Base-by-base conservation (phyloP, 2,797 vertebrate species). In the Coccyzus lansbergi region DNA sequence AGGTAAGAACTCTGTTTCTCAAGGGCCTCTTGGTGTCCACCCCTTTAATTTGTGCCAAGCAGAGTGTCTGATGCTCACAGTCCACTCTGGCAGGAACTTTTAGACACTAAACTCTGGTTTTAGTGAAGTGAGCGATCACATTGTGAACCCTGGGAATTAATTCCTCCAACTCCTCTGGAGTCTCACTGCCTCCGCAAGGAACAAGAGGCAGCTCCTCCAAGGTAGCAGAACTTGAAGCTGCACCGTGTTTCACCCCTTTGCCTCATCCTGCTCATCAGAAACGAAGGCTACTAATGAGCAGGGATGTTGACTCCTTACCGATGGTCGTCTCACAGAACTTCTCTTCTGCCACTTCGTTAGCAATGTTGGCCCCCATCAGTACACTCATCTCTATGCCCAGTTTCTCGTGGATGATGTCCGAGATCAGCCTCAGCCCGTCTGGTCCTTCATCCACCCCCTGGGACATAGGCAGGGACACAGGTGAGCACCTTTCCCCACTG, bases 321-420 rank as follows among this genome's bases (percentile, higher is more conserved):
- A 99, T 99, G 51, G 99, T 99, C 16, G 99, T 99, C 96, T 99
- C 99, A 65, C 99, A 99, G 97, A 99, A 99, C 97, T 99, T 99
- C 95, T 98, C 99, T 1, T 98, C 99, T 16, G 99, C 99, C 42
- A 99, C 99, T 93, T 99, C 99, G 11, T 89, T 99, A 94, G 99
- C 99, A 42, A 99, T 98, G 97, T 99, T 99, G 82, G 99, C 99
- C 42, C 99, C 99, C 99, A 99, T 99, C 70, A 99, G 98, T 88
- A 99, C 99, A 0, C 97, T 98, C 98, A 99, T 98, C n/a, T 98
- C 96, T 94, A 99, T 99, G 74, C 98, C 98, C 78, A 99, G 98
- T 62, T 97, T 98, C 58, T 97, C 98, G 5, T 94, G 97, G 93
- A 99, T 99, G 71, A 99, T 98, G 80, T 99, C 98, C 12, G 99